phyloP scores from a whole-genome alignment of 1,140 invertebrate genomes.

The Zaprionus camerounensis region DNA sequence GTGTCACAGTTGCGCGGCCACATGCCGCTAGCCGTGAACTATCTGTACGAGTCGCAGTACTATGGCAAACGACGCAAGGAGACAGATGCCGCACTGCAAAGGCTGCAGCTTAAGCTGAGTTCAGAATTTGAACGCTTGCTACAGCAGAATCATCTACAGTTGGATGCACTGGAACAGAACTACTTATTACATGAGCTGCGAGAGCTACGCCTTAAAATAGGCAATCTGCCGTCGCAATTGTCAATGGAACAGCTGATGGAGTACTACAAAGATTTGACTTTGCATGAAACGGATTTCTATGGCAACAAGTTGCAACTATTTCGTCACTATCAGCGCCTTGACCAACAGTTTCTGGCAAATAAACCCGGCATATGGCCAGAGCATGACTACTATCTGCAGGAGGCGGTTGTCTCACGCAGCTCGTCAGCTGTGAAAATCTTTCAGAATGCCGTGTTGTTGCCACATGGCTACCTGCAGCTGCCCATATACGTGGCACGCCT shows the following conservation, averaged over 20 bases:
- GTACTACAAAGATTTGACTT: constrained; percentile 43
- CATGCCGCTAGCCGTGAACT: constrained; percentile 64
- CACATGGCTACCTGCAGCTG: constrained; percentile 59
- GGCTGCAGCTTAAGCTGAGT: constrained; percentile 36
- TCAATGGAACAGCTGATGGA: constrained; percentile 20
- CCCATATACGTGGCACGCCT: constrained; percentile 54
- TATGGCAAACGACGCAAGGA: constrained; percentile 34
- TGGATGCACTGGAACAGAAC: constrained; percentile 29
- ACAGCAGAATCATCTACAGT: constrained; percentile 42
- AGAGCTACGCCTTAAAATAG: constrained; percentile 56
- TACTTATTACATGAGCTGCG: constrained; percentile 49
- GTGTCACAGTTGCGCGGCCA: constrained; percentile 50
- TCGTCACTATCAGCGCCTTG: constrained; percentile 25
- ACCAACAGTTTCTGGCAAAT: constrained; percentile 39
- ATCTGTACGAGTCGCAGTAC: constrained; percentile 50
- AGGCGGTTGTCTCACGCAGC: constrained; percentile 41
- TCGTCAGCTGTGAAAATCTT: constrained; percentile 66
- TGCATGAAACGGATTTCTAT: constrained; percentile 44
- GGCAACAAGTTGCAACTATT: constrained; percentile 58
- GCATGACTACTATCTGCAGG: constrained; percentile 46
- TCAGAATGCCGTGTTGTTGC: constrained; percentile 57
- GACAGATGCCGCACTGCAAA: constrained; percentile 36
- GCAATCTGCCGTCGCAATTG: constrained; percentile 48
- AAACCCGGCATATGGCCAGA: constrained; percentile 5
- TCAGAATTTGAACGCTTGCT: constrained; percentile 38